These are phyloP conservation scores for Schizopygopsis pylzovi DNA, from an alignment of 2,797 vertebrate genomes.

Conservation along the genomic window DNA sequence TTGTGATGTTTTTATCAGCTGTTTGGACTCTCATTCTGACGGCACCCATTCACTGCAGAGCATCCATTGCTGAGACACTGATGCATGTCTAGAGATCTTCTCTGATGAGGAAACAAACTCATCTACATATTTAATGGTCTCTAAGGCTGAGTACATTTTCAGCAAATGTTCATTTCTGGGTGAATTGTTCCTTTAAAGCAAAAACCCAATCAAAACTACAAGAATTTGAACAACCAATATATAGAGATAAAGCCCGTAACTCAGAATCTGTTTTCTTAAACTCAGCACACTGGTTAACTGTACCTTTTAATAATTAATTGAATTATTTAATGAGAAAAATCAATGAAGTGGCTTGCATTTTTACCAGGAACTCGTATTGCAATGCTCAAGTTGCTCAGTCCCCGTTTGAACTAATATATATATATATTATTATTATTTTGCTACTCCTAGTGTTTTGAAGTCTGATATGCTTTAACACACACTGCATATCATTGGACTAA, in stretches of 20 bases:
- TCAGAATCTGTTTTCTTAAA: background rate
- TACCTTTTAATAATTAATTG: background rate
- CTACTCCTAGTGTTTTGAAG: background rate
- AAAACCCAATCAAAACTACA: background rate
- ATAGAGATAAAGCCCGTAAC: background rate
- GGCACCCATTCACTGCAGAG: background rate
- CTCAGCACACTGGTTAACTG: background rate
- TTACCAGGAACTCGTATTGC: background rate
- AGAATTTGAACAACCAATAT: background rate
- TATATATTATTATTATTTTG: background rate
- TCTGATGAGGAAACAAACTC: background rate
- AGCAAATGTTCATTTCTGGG: background rate
- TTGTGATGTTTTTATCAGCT: background rate
- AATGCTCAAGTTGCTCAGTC: background rate
- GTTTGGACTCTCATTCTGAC: background rate
- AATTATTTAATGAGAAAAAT: background rate
- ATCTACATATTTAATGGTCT: background rate
- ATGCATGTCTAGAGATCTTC: background rate
- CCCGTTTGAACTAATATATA: background rate
- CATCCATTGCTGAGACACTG: background rate
- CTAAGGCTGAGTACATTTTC: background rate
- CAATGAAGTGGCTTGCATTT: background rate
- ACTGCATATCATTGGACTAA: background rate
- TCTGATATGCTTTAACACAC: no score
- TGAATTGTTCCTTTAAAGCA: background rate